These are phyloP conservation scores for Notamacropus eugenii DNA, from an alignment of 2,797 vertebrate genomes.

Conservation along the genomic window DNA sequence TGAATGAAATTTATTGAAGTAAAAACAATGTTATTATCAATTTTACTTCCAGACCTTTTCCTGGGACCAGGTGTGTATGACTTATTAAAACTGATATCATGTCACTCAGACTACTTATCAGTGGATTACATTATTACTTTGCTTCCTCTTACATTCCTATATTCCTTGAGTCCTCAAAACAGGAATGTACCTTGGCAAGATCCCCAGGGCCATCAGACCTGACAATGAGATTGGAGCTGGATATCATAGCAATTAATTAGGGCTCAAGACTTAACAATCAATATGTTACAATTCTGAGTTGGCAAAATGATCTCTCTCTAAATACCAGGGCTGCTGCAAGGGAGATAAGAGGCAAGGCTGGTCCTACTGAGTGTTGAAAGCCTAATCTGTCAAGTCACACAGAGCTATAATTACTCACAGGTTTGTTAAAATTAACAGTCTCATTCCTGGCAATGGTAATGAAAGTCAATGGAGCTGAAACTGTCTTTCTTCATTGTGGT, in stretches of 20 bases:
- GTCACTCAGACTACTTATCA: constrained; percentile 40
- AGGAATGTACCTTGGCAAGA: constrained; percentile 32
- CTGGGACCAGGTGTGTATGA: rapidly evolving
- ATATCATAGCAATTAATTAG: constrained; percentile 72
- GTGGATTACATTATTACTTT: background rate
- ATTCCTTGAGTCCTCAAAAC: constrained; percentile 4
- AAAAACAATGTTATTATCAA: background rate
- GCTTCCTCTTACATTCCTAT: background rate
- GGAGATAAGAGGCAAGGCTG: constrained; percentile 10
- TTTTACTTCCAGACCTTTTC: constrained; percentile 3
- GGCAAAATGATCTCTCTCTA: constrained; percentile 43
- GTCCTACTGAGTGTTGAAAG: background rate
- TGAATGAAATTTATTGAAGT: background rate
- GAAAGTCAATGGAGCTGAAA: background rate
- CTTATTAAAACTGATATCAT: constrained; percentile 13
- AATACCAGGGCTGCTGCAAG: constrained; percentile 26
- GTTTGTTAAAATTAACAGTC: background rate
- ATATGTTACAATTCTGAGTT: constrained; percentile 16
- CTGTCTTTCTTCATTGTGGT: background rate
- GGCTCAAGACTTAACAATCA: constrained; percentile 44
- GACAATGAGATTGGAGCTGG: constrained; percentile 47
- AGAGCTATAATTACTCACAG: background rate
- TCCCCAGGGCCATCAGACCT: constrained; percentile 30
- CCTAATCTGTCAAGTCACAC: background rate
- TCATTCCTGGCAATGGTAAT: background rate